A percentile compares a stretch with the other conserved stretches of the same genome.
Conservation (phyloP, 2,797 vertebrate species). For the Acanthornis magna region DNA sequence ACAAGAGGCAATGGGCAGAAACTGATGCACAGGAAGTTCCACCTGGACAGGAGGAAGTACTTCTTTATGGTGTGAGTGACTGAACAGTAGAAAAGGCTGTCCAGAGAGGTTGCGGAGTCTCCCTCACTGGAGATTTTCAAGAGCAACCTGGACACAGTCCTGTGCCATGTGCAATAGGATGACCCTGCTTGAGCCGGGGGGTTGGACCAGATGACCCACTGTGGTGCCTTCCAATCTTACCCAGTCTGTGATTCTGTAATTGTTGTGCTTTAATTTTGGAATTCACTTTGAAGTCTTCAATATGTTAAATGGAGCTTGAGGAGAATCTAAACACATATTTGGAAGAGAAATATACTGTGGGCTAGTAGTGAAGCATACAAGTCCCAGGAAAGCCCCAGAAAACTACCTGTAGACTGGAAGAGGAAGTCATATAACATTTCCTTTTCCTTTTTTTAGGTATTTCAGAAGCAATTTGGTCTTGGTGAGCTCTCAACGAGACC, state of each 20-base stretch:
- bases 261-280: neutral
- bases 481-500: neutral
- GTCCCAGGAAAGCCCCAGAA: neutral
- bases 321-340: neutral
- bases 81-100: neutral
- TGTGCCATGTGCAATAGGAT: neutral
- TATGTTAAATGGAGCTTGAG: neutral
- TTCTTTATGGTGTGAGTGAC: neutral
- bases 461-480: neutral
- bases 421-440: neutral
- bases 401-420: neutral
- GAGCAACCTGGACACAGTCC: accelerated
- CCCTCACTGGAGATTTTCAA: neutral
- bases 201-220: accelerated
- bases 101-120: too few relatives aligned
- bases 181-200: neutral
- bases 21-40: neutral
- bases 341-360: neutral
- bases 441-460: neutral
- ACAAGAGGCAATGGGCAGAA: neutral
- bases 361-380: neutral
- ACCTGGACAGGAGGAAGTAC: neutral
- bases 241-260: neutral
- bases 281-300: neutral
- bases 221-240: neutral